These are phyloP conservation scores for Drosophila rhopaloa DNA, from an alignment of 1,140 invertebrate species.

Conservation along the genomic window DNA sequence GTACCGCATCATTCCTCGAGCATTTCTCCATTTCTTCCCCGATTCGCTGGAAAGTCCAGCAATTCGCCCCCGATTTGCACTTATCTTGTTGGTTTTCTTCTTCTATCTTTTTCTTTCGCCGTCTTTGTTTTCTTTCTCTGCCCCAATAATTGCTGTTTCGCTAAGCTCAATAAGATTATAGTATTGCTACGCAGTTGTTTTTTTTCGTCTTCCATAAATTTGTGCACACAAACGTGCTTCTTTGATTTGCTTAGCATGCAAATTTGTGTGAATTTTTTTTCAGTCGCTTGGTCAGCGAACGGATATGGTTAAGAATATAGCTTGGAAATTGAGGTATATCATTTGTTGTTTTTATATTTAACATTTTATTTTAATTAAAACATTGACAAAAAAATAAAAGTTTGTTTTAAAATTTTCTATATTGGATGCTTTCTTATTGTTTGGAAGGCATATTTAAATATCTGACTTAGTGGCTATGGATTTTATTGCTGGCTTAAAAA, in stretches of 20 bases:
- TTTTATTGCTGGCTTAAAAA: no score
- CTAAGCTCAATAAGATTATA: constrained; percentile 43
- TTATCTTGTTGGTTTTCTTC: constrained; percentile 19
- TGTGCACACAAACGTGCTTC: constrained; percentile 44
- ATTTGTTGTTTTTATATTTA: no score
- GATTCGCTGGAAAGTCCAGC: constrained; percentile 36
- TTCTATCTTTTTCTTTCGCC: constrained; percentile 5
- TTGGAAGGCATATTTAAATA: no score
- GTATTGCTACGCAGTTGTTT: constrained; percentile 36
- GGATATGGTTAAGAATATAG: constrained; percentile 6
- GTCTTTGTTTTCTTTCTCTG: constrained; percentile 29
- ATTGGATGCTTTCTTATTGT: no score
- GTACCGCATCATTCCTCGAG: constrained; percentile 16
- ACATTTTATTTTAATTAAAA: no score
- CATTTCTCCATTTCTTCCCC: constrained; percentile 22
- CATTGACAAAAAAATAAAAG: no score
- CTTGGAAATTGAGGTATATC: neutral
- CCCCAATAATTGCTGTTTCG: constrained; percentile 51
- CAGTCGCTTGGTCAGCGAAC: constrained; percentile 40
- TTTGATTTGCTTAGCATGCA: constrained; percentile 63
- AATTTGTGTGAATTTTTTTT: constrained; percentile 55
- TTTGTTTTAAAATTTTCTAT: no score
- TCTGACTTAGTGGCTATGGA: no score
- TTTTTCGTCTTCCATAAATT: constrained; percentile 16
- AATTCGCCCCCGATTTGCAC: constrained; percentile 38